A percentile compares a stretch with the other conserved stretches of the same genome.
Evolutionary conservation across 2,888 invertebrate genomes (phyloP).

Genomic region (Ethmia dodecea): DNA sequence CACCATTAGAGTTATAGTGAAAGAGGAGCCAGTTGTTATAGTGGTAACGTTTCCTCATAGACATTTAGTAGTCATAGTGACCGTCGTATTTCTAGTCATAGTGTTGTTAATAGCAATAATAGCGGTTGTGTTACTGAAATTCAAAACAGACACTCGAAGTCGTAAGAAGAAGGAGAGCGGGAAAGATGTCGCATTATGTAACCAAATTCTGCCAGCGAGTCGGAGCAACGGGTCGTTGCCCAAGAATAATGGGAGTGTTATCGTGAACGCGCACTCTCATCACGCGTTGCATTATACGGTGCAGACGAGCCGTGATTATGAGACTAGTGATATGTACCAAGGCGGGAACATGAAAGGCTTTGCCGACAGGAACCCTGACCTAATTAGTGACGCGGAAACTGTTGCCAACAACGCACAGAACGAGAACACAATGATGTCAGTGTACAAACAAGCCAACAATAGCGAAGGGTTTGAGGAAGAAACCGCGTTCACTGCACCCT

Average conservation of each 20-base stretch:
- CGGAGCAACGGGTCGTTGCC: conserved; percentile 69
- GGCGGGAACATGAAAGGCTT: conserved; percentile 70
- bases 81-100: conserved; percentile 81
- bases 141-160: conserved; percentile 67
- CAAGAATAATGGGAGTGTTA: conserved; percentile 75
- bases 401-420: conserved; percentile 69
- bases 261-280: conserved; percentile 76
- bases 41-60: conserved; percentile 83
- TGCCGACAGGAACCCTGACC: conserved; percentile 86
- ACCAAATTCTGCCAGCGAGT: conserved; percentile 69
- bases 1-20: conserved; percentile 85
- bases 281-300: conserved; percentile 74
- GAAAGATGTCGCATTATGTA: conserved; percentile 79
- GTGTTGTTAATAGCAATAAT: conserved; percentile 81
- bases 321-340: conserved; percentile 70
- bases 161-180: conserved; percentile 77
- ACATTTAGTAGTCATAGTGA: conserved; percentile 83
- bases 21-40: conserved; percentile 83
- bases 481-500: conserved; percentile 56
- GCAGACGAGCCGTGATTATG: conserved; percentile 75
- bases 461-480: conserved; percentile 63
- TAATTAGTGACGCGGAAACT: conserved; percentile 87
- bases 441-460: conserved; percentile 58
- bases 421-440: conserved; percentile 63
- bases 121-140: conserved; percentile 79